Evolutionary conservation across 2,888 invertebrate genomes (phyloP).

Genomic region (Creontiades dilutus): DNA sequence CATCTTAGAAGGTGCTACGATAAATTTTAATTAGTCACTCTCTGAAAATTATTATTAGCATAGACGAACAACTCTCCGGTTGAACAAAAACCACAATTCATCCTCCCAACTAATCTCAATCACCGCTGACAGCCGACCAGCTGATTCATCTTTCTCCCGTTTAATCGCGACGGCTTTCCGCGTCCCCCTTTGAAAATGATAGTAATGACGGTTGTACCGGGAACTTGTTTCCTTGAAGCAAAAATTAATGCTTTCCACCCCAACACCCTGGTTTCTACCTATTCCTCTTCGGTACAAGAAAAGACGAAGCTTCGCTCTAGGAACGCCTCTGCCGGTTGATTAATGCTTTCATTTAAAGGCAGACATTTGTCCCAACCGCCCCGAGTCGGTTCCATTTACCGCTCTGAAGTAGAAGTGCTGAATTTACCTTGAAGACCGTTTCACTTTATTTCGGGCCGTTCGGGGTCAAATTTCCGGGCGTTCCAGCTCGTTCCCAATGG

Average conservation of each 20-base stretch:
- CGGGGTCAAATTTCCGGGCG: conserved; percentile 20
- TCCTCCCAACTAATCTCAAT: not conserved
- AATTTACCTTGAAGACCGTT: conserved; percentile 15
- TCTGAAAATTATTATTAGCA: too few relatives aligned
- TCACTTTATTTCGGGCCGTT: conserved; percentile 19
- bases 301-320: not conserved
- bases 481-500: not conserved
- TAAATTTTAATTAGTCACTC: too few relatives aligned
- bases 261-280: not conserved
- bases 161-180: not conserved
- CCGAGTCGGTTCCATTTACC: conserved; percentile 37
- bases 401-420: not conserved
- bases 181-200: not conserved
- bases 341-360: conserved; percentile 42
- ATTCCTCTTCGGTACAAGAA: not conserved
- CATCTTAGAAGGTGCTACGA: too few relatives aligned
- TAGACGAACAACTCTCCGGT: not conserved
- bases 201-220: not conserved
- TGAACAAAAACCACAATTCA: not conserved
- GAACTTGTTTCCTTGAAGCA: not conserved
- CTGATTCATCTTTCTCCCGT: not conserved
- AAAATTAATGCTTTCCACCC: not conserved
- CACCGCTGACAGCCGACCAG: not conserved
- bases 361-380: conserved; percentile 38
- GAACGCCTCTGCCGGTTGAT: conserved; percentile 9